Conservation (phyloP, 2,113 vertebrate species). For the Notothenia coriiceps region DNA sequence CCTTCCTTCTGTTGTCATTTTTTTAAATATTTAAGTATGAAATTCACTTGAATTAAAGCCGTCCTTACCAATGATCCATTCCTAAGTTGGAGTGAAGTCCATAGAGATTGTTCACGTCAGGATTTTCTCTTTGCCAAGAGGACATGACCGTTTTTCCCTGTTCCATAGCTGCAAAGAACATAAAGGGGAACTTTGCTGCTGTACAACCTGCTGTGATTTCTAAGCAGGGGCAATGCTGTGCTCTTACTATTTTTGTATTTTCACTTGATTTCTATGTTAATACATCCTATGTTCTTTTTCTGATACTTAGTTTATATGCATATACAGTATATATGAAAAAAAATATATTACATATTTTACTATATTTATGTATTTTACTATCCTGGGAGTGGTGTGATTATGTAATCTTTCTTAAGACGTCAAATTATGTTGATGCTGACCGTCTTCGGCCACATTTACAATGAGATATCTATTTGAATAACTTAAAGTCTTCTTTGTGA, state of each 20-base stretch:
- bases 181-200: constrained; percentile 82
- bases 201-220: constrained; percentile 80
- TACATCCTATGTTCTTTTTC: constrained; percentile 64
- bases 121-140: constrained; percentile 79
- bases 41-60: constrained; percentile 72
- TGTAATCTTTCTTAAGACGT: constrained; percentile 69
- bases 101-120: constrained; percentile 68
- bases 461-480: constrained; percentile 62
- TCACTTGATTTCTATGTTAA: constrained; percentile 67
- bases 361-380: constrained; percentile 80
- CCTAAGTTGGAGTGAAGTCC: constrained; percentile 71
- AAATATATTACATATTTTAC: constrained; percentile 76
- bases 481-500: constrained; percentile 42
- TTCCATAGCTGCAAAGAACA: constrained; percentile 75
- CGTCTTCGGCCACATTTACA: constrained; percentile 59
- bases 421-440: constrained; percentile 59
- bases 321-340: constrained; percentile 70
- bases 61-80: constrained; percentile 70
- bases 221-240: constrained; percentile 81
- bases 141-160: constrained; percentile 79
- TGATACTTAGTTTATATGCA: constrained; percentile 75
- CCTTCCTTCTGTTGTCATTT: constrained; percentile 37
- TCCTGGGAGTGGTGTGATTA: constrained; percentile 78
- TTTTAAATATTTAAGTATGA: constrained; percentile 65
- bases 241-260: constrained; percentile 79